phyloP scores from a whole-genome alignment of 2,113 vertebrate species.

The Meleagris gallopavo region DNA sequence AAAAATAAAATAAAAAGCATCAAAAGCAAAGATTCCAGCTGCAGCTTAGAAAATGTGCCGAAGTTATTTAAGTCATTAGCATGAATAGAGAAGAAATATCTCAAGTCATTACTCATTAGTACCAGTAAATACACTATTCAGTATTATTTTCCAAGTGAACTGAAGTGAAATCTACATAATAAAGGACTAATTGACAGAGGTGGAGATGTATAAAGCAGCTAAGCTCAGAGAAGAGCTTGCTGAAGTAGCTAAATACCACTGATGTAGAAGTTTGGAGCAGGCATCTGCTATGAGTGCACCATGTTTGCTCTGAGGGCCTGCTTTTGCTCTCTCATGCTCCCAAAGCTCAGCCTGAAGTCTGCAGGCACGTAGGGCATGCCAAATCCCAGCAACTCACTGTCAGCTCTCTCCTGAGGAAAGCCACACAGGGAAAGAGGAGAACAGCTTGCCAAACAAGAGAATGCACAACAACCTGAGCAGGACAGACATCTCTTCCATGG shows the following conservation, averaged over 20 bases:
- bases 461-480: accelerated
- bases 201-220: not conserved
- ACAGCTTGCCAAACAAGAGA: accelerated
- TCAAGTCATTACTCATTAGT: conserved; percentile 67
- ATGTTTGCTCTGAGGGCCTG: not conserved
- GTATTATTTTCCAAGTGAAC: conserved; percentile 43
- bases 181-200: not conserved
- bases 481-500: not conserved
- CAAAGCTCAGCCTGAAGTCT: not conserved
- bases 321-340: not conserved
- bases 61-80: conserved; percentile 51
- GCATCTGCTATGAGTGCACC: not conserved
- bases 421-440: accelerated
- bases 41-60: not conserved
- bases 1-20: not conserved
- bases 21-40: not conserved
- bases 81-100: conserved; percentile 24
- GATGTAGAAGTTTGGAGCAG: not conserved
- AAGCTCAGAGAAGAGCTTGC: not conserved
- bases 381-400: not conserved
- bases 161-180: conserved; percentile 9
- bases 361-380: not conserved
- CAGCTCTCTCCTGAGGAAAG: not conserved
- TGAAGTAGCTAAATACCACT: not conserved
- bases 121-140: conserved; percentile 34